Evolutionary conservation across 2,797 vertebrate species (phyloP).

Genomic region (Bradypus variegatus): DNA sequence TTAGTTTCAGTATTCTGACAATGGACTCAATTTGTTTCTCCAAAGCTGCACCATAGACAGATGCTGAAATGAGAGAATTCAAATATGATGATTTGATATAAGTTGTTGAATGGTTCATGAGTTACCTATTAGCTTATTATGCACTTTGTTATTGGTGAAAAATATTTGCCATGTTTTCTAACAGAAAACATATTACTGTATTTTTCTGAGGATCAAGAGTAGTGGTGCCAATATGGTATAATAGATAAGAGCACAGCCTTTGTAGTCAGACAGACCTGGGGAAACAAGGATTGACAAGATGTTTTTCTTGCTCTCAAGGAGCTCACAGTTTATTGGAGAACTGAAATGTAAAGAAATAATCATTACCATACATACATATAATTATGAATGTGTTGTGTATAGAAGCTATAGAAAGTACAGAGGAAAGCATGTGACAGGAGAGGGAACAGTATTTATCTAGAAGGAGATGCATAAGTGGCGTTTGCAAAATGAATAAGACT

Average conservation of each 20-base stretch:
- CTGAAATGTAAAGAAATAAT: background rate
- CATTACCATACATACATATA: background rate
- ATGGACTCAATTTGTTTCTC: background rate
- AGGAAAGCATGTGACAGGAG: background rate
- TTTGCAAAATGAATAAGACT: background rate
- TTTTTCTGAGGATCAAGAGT: background rate
- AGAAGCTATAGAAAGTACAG: background rate
- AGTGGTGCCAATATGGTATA: background rate
- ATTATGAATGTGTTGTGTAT: background rate
- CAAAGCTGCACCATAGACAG: background rate
- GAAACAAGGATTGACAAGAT: background rate
- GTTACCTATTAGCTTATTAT: background rate
- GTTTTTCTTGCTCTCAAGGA: background rate
- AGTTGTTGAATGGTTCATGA: background rate
- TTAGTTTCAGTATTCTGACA: background rate
- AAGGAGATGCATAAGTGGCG: background rate
- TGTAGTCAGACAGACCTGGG: background rate
- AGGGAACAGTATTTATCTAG: background rate
- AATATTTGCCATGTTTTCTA: background rate
- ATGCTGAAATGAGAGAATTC: background rate
- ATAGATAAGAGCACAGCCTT: background rate
- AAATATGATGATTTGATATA: background rate
- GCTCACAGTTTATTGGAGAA: background rate
- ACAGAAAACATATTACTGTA: background rate
- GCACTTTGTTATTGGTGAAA: background rate